Percentiles rank a stretch among this genome's conserved stretches.
Evolutionary conservation across 2,888 invertebrate genomes (phyloP).

Genomic region (Ochropacha duplaris): DNA sequence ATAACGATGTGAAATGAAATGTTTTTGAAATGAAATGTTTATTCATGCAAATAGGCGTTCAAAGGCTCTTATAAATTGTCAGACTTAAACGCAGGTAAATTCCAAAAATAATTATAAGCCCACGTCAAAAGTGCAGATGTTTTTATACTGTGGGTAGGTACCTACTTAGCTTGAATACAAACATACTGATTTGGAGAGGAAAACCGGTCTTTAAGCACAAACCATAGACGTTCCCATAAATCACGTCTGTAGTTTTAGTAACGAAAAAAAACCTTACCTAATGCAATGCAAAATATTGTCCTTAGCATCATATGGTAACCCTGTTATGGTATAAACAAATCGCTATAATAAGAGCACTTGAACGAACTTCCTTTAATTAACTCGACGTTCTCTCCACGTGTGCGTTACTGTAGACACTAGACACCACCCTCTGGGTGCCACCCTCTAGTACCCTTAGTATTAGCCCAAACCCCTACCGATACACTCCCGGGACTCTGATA

Average conservation of each 20-base stretch:
- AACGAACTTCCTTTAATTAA: slow-evolving; percentile 45
- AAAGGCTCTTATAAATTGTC: too few relatives aligned
- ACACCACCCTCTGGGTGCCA: slow-evolving; percentile 17
- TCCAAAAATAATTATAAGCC: neutral
- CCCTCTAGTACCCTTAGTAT: slow-evolving; percentile 10
- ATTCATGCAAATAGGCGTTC: too few relatives aligned
- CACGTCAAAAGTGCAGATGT: neutral
- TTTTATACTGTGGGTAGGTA: too few relatives aligned
- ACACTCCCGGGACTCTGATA: slow-evolving; percentile 12
- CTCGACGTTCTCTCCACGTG: slow-evolving; percentile 21
- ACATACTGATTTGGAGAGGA: too few relatives aligned
- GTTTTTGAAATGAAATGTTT: neutral
- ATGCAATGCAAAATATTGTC: too few relatives aligned
- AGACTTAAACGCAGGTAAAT: too few relatives aligned
- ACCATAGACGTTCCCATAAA: too few relatives aligned
- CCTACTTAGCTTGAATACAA: too few relatives aligned
- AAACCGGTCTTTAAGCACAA: too few relatives aligned
- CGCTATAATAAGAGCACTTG: slow-evolving; percentile 30
- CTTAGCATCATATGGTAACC: neutral
- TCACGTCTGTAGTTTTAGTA: too few relatives aligned
- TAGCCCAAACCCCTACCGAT: slow-evolving; percentile 14
- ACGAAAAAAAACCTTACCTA: neutral
- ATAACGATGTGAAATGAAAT: neutral
- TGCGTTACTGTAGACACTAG: slow-evolving; percentile 22
- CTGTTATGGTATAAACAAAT: slow-evolving; percentile 21